Evolutionary conservation across 2,888 invertebrate species (phyloP), one percentile per base, ranked within the genome.

Genomic region (Polylopha cassiicola): DNA sequence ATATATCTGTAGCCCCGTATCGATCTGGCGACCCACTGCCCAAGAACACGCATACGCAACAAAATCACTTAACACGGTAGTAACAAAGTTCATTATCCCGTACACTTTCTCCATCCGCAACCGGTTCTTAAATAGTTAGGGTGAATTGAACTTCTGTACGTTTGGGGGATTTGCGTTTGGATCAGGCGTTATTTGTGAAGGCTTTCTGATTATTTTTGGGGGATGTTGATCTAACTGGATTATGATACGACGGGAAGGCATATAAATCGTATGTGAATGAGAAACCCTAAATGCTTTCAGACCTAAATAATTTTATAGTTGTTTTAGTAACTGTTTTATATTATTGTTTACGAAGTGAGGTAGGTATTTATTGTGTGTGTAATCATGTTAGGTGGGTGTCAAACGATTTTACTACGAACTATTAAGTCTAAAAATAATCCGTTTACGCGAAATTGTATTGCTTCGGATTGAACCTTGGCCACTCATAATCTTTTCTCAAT

Each of bases 21-120:
- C 78, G 84, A 84, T 75, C 77, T 55, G 65, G 33, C 79, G 82
- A 70, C 76, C 84, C 75, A 82, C 75, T 81, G 80, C 73, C 80
- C 77, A 67, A 79, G 72, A 69, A 72, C 55, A 39, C 44, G 55
- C 55, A 51, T 65, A 64, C 47, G 51, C 67, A 51, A 72, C 64
- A 69, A 58, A 58, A 59, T 53, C 56, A 55, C 71, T 63, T 73
- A 65, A 53, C 44, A 13, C 46, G 41, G 39, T 47, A 41, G 52
- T 6, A 32, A 48, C 55, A 75, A 55, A 66, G 78, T 50, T 50
- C 50, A 67, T 48, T 67, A 55, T 78, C 46, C 61, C 41, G 32
- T 47, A 53, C 28, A 39, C 26, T 27, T 26, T 36, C 18, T 53
- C n/a, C 23, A 34, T 18, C 33, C 49, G 53, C 49, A 36, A 45